phyloP scores from a whole-genome alignment of 2,113 vertebrate species.

The Pagrus major region DNA sequence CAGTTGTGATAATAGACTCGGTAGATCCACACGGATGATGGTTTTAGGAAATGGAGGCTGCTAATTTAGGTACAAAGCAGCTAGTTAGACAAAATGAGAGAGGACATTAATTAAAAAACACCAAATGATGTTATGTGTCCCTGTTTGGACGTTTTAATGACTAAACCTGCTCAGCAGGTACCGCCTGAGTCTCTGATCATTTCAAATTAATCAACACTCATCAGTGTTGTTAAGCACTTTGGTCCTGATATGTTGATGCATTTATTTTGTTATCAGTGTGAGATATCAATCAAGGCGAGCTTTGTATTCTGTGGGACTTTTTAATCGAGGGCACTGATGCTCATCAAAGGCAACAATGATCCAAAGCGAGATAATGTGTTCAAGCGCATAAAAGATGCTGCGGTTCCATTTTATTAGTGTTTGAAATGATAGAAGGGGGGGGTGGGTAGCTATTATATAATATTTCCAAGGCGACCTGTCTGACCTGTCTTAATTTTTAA shows the following conservation, averaged over 20 bases:
- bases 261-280: constrained; percentile 12
- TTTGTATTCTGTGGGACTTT: constrained; percentile 9
- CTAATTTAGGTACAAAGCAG: constrained; percentile 44
- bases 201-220: constrained; percentile 44
- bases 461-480: constrained; percentile 13
- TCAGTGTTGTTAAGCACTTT: constrained; percentile 67
- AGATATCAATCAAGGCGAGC: constrained; percentile 17
- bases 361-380: constrained; percentile 46
- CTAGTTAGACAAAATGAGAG: constrained; percentile 13
- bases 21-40: constrained; percentile 1
- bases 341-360: constrained; percentile 31
- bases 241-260: constrained; percentile 28
- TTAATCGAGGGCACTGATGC: constrained; percentile 32
- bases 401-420: neutral
- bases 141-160: constrained; percentile 9
- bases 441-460: constrained; percentile 19
- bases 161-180: constrained; percentile 8
- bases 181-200: constrained; percentile 33
- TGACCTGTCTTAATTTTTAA: constrained; percentile 20
- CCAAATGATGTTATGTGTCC: constrained; percentile 2
- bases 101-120: constrained; percentile 30
- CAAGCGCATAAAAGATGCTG: constrained; percentile 4
- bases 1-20: constrained; percentile 22
- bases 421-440: neutral
- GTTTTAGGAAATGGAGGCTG: constrained; percentile 10